Evolutionary conservation across 2,888 invertebrate genomes (phyloP), one percentile per base, ranked within the genome.

Genomic region (Microdon myrmicae): DNA sequence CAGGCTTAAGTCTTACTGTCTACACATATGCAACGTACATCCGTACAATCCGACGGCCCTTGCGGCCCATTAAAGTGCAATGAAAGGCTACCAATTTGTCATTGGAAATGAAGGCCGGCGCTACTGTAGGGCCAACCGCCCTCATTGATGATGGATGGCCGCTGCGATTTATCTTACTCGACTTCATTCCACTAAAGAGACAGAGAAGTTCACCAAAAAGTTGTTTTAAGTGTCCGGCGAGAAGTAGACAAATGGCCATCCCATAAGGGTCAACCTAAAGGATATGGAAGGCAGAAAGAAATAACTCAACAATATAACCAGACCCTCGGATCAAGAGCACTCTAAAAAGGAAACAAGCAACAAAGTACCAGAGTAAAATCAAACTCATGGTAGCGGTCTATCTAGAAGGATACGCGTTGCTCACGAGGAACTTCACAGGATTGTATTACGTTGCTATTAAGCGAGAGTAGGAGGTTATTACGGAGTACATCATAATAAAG

Each of bases 71-170:
- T 61, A 61, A 61, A 64, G 64, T 64, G 64, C 64, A 64, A 51
- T 58, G 64, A 58, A 58, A 58, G 51, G 64, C 51, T 58, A 58
- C 58, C 64, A 64, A 64, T 64, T 64, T 64, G 64, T 64, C 64
- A 64, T 64, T 59, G 34, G 37, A 58, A 64, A 34, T 49, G 61
- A 64, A 64, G 56, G 51, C 61, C 58, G 61, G 56, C 34, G 44
- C 55, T 55, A 13, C 23, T 43, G n/a, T n/a, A n/a, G n/a, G n/a
- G n/a, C n/a, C n/a, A n/a, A n/a, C n/a, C n/a, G n/a, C n/a, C n/a
- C n/a, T n/a, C n/a, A 35, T 56, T 23, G 58, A 64, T 64, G 64
- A 64, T 64, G 64, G 64, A 64, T 64, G 58, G 58, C 45, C 58
- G 26, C 51, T 58, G 58, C 64, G 64, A 64, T 64, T 64, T 64